Base-by-base conservation (phyloP, 2,797 vertebrate species). In the Xerus rutilus region DNA sequence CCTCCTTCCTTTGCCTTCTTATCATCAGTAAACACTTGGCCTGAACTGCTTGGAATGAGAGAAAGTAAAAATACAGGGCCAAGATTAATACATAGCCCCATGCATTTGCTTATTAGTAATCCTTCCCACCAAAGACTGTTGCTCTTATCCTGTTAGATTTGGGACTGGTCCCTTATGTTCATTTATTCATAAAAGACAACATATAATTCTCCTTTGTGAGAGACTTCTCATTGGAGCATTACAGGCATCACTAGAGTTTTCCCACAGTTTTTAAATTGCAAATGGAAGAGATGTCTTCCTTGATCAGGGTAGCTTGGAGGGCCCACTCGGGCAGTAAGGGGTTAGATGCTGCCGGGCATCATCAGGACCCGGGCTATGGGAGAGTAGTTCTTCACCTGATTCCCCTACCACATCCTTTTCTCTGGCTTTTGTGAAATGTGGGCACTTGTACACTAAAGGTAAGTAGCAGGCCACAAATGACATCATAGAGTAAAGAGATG, bases 181-280 rank as follows among this genome's bases (percentile, higher is more conserved):
- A 9, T 49, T 97, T 96, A 93, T 81, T 67, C 52, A 74, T 74
- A 62, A 81, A 88, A 87, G n/a, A 69, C 86, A 82, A 45, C 39
- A 64, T 2, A 49, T 81, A 72, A 49, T 52, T 95, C 45, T 91
- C 25, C 21, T 88, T 23, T 23, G 13, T 76, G 2, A 54, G 59
- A 83, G 45, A 93, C 4, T 54, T 96, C 23, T 93, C 45, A 89
- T 87, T 28, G 57, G 89, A 90, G 21, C 7, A 39, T 74, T 79
- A 14, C 30, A 67, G 67, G 65, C 11, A 82, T 17, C 28, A 32
- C 7, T 47, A 30, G 12, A 62, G 10, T 74, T 65, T 92, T 89
- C 86, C 83, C 72, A 62, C 1, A 67, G 79, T 57, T 62, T 84
- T 45, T 57, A n/a, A 52, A 14, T 85, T 65, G 49, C 62, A n/a